Base-by-base conservation (phyloP, 2,797 vertebrate genomes). In the Ctenochaetus hawaiiensis region DNA sequence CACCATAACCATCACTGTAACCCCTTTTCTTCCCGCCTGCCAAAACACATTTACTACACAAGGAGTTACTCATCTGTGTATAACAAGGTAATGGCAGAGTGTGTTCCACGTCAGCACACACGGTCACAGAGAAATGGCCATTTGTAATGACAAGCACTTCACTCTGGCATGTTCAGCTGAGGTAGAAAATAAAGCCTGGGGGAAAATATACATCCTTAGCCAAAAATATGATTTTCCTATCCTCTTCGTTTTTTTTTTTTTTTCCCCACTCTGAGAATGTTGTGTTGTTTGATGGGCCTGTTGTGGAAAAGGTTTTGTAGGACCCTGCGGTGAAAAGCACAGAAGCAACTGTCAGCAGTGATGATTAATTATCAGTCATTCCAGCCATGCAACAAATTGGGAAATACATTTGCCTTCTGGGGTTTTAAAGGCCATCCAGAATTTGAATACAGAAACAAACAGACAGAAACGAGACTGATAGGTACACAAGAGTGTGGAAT, bases 361-460 rank as follows among this genome's bases (percentile, higher is more conserved):
- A 88, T 92, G 87, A 94, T 92, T 91, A 87, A 92, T 94, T 90
- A 91, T 93, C 87, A 89, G 81, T 92, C 86, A 80, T 73, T 91
- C 75, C 60, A 88, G 83, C 87, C 78, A 85, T 82, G 86, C 91
- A 82, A 79, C 79, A 93, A 90, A 92, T 85, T 83, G 75, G 73
- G 85, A 89, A 92, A 93, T 87, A 87, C 54, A 87, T 91, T 81
- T 87, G 75, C 73, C 81, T 80, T 83, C 63, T 58, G 77, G 65
- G 72, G 51, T 76, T 82, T 75, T 41, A 41, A 60, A 78, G 56
- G 51, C 48, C 60, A 73, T 67, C 58, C 43, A 67, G 69, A 68
- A 88, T 85, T 69, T 83, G 30, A 87, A 84, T 72, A 77, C 39
- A 39, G n/a, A 48, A 51, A 73, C 30, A 72, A 73, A 72, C 17